Conservation (phyloP, 1,140 invertebrate genomes). For the Eubasilissa regina region DNA sequence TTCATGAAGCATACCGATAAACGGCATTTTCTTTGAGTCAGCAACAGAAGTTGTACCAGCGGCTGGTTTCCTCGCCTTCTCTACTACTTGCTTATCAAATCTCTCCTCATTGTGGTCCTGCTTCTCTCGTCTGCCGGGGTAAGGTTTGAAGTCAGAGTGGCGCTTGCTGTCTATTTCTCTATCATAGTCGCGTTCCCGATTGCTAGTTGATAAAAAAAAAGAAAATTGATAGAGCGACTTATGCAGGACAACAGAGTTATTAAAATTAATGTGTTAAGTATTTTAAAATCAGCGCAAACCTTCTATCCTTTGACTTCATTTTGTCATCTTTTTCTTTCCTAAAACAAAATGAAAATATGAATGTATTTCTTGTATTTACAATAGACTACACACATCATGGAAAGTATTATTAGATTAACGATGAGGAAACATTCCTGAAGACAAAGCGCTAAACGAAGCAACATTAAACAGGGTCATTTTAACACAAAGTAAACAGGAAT, state of each 20-base stretch:
- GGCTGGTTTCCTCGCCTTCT: slow-evolving; percentile 64
- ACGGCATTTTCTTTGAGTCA: slow-evolving; percentile 69
- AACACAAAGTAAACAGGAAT: too few relatives aligned
- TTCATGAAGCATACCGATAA: slow-evolving; percentile 64
- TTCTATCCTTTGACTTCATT: slow-evolving; percentile 15
- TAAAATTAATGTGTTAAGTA: too few relatives aligned
- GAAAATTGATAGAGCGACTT: too few relatives aligned
- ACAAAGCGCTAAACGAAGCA: too few relatives aligned
- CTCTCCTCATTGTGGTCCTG: slow-evolving; percentile 67
- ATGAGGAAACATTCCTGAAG: too few relatives aligned
- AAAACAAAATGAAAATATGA: neutral
- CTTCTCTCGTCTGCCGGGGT: slow-evolving; percentile 61
- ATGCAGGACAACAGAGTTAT: too few relatives aligned
- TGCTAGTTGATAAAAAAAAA: neutral
- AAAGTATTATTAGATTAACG: too few relatives aligned
- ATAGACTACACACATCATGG: too few relatives aligned
- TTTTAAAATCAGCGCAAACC: neutral
- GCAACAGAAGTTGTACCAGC: slow-evolving; percentile 42
- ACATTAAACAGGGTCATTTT: too few relatives aligned
- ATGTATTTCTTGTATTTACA: neutral
- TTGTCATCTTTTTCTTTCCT: slow-evolving; percentile 28
- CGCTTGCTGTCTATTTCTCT: neutral
- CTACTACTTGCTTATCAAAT: slow-evolving; percentile 61
- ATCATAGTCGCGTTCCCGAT: slow-evolving; percentile 14
- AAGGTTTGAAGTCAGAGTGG: slow-evolving; percentile 54